Conservation (phyloP, 1,140 invertebrate species). For the Meloidogyne hapla region DNA sequence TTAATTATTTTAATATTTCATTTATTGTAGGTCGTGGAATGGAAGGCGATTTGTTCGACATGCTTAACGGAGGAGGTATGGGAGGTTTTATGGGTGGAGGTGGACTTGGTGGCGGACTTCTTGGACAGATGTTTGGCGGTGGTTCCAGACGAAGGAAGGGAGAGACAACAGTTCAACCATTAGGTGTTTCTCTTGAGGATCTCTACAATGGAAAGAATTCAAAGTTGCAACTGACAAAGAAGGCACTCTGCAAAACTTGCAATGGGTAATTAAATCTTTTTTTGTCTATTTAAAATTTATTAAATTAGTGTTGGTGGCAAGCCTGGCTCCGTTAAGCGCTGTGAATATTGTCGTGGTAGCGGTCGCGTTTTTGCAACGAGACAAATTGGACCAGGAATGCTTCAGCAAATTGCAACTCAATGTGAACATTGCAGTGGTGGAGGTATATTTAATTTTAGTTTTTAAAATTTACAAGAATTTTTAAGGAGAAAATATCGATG, state of each 20-base stretch:
- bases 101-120: conserved; percentile 34
- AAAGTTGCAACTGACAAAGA: conserved; percentile 66
- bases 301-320: conserved; percentile 63
- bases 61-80: conserved; percentile 34
- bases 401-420: conserved; percentile 66
- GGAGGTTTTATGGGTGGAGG: conserved; percentile 21
- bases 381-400: conserved; percentile 67
- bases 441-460: conserved; percentile 30
- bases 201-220: conserved; percentile 67
- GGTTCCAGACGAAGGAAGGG: conserved; percentile 51
- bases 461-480: conserved; percentile 1
- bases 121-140: conserved; percentile 52
- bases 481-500: conserved; percentile 74
- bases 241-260: conserved; percentile 66
- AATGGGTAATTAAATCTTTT: conserved; percentile 65
- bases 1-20: background rate
- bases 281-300: conserved; percentile 6
- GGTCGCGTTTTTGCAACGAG: conserved; percentile 65
- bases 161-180: conserved; percentile 61
- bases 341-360: conserved; percentile 64
- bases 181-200: conserved; percentile 66
- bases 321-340: conserved; percentile 56
- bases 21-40: conserved; percentile 42
- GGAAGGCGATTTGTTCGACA: conserved; percentile 34
- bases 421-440: conserved; percentile 65